Base-by-base conservation (phyloP, 2,888 invertebrate species). In the Chorisops tibialis region DNA sequence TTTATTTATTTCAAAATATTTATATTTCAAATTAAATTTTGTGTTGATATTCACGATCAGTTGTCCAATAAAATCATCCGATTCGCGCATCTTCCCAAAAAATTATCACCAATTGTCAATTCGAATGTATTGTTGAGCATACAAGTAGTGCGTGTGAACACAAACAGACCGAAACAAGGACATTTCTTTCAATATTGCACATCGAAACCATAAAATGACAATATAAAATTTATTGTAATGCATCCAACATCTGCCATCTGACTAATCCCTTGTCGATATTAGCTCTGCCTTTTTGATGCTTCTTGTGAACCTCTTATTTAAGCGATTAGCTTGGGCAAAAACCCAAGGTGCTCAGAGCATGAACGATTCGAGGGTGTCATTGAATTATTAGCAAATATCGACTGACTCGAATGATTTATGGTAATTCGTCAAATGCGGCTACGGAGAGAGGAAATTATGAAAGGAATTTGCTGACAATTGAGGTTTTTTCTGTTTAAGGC, bases 351-450 rank as follows among this genome's bases (percentile, higher is more conserved):
- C 1, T 41, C 41, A 11, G 4, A 21, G 18, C 47, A 22, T 6
- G 22, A 11, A 47, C 12, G 30, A 21, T 14, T 45, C 9, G 16
- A 35, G 56, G 56, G 30, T 56, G 41, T 35, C 45, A 56, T 56
- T 45, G 56, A 45, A 56, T 43, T 43, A 56, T 56, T 56, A 56
- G 30, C 56, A 56, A 19, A 43, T 43, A 43, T 45, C 56, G 56
- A 19, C 16, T 18, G 56, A 43, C 24, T 56, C 45, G 43, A 56
- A 56, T 56, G 56, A 56, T 56, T 56, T 56, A 56, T 56, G 56
- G 56, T 56, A 56, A 56, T 56, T 56, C 43, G 30, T 56, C 56
- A 30, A 56, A 43, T 56, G 56, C 56, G 56, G 56, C 56, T 30
- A 7, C 30, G n/a, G n/a, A n/a, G n/a, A n/a, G n/a, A 30, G 5